Conservation (phyloP, 2,797 vertebrate species). For the Epinephelus coioides region DNA sequence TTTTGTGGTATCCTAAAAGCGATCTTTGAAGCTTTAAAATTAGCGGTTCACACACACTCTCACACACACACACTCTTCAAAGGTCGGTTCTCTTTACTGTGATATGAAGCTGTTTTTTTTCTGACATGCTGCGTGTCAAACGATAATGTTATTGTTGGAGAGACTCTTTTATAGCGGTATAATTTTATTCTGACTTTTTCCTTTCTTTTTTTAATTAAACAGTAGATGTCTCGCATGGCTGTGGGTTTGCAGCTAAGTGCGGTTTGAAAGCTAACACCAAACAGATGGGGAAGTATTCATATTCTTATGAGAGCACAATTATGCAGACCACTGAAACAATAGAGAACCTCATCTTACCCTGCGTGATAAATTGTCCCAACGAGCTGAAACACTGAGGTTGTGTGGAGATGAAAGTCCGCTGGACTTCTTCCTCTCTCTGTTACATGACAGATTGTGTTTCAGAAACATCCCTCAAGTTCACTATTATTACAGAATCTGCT, state of each 20-base stretch:
- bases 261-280: conserved; percentile 82
- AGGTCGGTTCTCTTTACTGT: conserved; percentile 81
- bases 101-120: conserved; percentile 77
- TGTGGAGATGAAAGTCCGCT: conserved; percentile 41
- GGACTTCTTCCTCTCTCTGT: conserved; percentile 23
- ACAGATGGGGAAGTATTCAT: conserved; percentile 83
- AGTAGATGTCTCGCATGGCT: conserved; percentile 79
- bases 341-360: conserved; percentile 58
- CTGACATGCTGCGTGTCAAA: conserved; percentile 84
- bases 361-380: conserved; percentile 62
- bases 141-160: conserved; percentile 87
- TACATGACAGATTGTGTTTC: conserved; percentile 30
- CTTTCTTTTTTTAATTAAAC: conserved; percentile 82
- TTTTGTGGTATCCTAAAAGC: conserved; percentile 86
- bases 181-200: conserved; percentile 78
- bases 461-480: conserved; percentile 40
- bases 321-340: conserved; percentile 69
- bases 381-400: conserved; percentile 42
- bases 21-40: conserved; percentile 87
- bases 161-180: conserved; percentile 78
- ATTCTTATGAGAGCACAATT: conserved; percentile 73
- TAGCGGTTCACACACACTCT: conserved; percentile 72
- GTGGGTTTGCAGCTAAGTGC: conserved; percentile 81
- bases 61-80: conserved; percentile 76
- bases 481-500: conserved; percentile 49